Conservation (phyloP, 2,797 vertebrate species). For the Bovichtus variegatus region DNA sequence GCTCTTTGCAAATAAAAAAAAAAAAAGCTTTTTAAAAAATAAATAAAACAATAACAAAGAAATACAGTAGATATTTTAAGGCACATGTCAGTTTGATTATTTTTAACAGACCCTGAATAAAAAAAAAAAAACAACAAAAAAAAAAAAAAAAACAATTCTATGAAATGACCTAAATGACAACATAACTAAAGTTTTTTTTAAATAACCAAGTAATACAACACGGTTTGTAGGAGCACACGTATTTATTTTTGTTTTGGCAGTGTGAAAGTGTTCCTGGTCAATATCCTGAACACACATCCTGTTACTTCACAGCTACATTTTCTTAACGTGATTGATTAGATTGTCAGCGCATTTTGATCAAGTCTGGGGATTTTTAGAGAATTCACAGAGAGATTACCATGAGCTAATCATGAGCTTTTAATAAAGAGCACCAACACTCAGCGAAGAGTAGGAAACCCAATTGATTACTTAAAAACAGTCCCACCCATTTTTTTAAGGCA, state of each 20-base stretch:
- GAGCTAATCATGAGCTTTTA: constrained; percentile 54
- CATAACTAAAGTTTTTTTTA: neutral
- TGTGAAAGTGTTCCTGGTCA: constrained; percentile 29
- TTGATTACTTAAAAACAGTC: constrained; percentile 59
- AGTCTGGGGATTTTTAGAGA: neutral
- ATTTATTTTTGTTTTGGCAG: constrained; percentile 11
- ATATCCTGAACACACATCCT: constrained; percentile 82
- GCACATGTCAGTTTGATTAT: neutral
- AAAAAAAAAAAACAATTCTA: no score
- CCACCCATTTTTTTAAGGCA: constrained; percentile 76
- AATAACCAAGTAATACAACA: neutral
- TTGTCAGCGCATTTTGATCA: neutral
- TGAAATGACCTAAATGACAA: neutral
- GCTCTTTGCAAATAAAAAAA: constrained; percentile 5
- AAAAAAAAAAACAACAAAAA: no score
- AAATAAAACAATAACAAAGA: constrained; percentile 1
- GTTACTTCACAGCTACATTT: constrained; percentile 54
- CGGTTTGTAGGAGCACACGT: neutral
- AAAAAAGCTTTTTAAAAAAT: neutral
- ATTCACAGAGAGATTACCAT: constrained; percentile 33
- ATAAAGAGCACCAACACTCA: neutral
- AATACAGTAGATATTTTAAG: constrained; percentile 1
- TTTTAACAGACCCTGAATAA: neutral
- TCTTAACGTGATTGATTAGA: neutral
- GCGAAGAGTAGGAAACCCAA: constrained; percentile 27